Conservation (phyloP, 2,113 vertebrate genomes). For the Cariama cristata region DNA sequence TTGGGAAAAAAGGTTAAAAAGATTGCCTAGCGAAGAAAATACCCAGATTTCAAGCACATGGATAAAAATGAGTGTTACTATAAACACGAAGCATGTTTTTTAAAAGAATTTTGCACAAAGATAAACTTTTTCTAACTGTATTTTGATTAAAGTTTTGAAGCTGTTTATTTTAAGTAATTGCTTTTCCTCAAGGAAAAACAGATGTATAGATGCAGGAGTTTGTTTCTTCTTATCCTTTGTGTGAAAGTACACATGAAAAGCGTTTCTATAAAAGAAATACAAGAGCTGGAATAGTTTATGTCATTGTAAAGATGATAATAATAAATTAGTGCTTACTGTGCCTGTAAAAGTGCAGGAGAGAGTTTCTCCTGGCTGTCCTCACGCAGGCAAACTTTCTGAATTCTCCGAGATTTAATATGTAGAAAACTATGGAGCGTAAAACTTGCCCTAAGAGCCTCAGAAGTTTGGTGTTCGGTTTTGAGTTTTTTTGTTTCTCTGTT, state of each 20-base stretch:
- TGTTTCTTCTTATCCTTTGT: slow-evolving; percentile 64
- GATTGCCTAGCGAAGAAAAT: slow-evolving; percentile 68
- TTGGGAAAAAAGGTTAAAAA: slow-evolving; percentile 51
- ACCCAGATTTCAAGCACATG: slow-evolving; percentile 75
- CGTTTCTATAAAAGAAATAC: slow-evolving; percentile 70
- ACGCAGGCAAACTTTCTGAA: not conserved
- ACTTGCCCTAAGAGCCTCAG: not conserved
- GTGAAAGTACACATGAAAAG: slow-evolving; percentile 64
- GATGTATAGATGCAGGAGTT: slow-evolving; percentile 67
- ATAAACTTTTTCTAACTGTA: slow-evolving; percentile 60
- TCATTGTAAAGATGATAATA: slow-evolving; percentile 49
- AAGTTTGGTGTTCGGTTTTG: not conserved
- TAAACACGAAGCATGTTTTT: slow-evolving; percentile 55
- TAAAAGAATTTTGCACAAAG: slow-evolving; percentile 57
- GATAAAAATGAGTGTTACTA: slow-evolving; percentile 66
- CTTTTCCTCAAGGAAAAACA: slow-evolving; percentile 68
- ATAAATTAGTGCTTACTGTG: slow-evolving; percentile 53
- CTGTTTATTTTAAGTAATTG: slow-evolving; percentile 76
- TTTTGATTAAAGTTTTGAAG: slow-evolving; percentile 72
- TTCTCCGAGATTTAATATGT: not conserved
- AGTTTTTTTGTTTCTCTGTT: too few species aligned
- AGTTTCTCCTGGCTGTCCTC: not conserved
- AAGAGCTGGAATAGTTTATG: slow-evolving; percentile 65
- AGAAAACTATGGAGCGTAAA: not conserved
- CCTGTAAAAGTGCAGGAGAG: slow-evolving; percentile 13